A percentile compares a stretch with the other conserved stretches of the same genome.
Conservation (phyloP, 2,113 vertebrate species). For the Zapornia atra region DNA sequence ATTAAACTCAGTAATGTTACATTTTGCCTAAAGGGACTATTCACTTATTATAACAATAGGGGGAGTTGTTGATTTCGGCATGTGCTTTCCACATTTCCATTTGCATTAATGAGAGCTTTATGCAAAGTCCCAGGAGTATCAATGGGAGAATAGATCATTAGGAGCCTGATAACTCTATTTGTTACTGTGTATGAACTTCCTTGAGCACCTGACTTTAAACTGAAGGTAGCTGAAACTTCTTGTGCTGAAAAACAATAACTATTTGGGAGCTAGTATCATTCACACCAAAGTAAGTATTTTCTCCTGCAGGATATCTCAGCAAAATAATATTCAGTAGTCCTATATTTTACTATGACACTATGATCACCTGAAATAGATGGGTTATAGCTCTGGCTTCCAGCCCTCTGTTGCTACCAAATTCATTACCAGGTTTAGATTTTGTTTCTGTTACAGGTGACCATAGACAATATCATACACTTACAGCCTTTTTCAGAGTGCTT, state of each 20-base stretch:
- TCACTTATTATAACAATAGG: constrained; percentile 66
- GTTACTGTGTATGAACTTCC: constrained; percentile 54
- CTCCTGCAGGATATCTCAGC: not conserved
- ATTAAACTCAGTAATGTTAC: constrained; percentile 50
- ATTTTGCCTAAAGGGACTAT: constrained; percentile 64
- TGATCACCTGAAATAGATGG: constrained; percentile 13
- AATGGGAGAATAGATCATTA: constrained; percentile 68
- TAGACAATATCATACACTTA: not conserved
- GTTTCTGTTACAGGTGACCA: not conserved
- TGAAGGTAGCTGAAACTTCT: not conserved
- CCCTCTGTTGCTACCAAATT: not conserved
- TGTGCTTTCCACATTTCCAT: constrained; percentile 55
- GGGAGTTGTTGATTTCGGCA: constrained; percentile 59
- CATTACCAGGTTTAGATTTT: not conserved
- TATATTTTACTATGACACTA: not conserved
- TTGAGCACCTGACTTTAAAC: constrained; percentile 39
- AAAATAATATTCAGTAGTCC: constrained; percentile 16
- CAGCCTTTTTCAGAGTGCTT: not conserved
- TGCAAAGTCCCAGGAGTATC: constrained; percentile 69
- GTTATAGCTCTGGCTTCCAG: not conserved
- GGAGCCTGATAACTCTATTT: constrained; percentile 71
- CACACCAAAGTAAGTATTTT: constrained; percentile 16
- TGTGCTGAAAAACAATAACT: not conserved
- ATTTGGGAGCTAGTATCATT: not conserved
- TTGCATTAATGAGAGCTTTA: constrained; percentile 69